Base-by-base conservation (phyloP, 2,113 vertebrate genomes). In the Orcinus orca region DNA sequence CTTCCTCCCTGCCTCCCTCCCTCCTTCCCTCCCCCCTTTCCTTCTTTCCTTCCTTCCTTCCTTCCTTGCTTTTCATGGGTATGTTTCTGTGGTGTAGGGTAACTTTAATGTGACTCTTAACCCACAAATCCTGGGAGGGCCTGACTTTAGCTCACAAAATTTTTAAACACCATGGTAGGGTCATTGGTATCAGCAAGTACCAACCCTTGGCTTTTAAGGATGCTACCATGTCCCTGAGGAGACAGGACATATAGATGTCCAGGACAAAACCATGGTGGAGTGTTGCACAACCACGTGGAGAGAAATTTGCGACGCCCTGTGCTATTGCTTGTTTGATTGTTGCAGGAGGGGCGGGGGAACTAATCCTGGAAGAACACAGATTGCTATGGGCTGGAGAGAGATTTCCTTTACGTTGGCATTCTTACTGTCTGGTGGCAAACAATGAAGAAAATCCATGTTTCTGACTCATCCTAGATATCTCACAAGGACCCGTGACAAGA, bases 251-350 rank as follows among this genome's bases (percentile, higher is more conserved):
- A 18, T 3, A 11, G 33, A 6, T 3, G 12, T 8, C 15, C 41
- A 71, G 18, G 8, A 18, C 17, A 2, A 2, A 20, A 0, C 13
- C 13, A 2, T 1, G 2, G 14, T 0, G 6, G 11, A 41, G 31
- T 8, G 12, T 3, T 12, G 36, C 36, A 2, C 3, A 13, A 0
- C 9, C 7, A 0, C 1, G 9, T 14, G 7, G 36, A 44, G 1
- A 7, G 5, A 5, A 0, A 0, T 23, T 8, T 25, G 47, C 17
- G 7, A 11, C 8, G 3, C 6, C 62, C 2, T 14, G 14, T 6
- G 38, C 4, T 4, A 2, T 4, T 0, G 1, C 5, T 1, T 2
- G 1, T 50, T 63, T 0, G 1, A 3, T 1, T 1, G 0, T 50
- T 63, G 5, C 12, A 1, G 5, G 41, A 7, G 41, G 5, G 33